Percentiles rank a stretch among this genome's conserved stretches.
Evolutionary conservation across 2,797 vertebrate species (phyloP).

Genomic region (Rhinichthys osculus): DNA sequence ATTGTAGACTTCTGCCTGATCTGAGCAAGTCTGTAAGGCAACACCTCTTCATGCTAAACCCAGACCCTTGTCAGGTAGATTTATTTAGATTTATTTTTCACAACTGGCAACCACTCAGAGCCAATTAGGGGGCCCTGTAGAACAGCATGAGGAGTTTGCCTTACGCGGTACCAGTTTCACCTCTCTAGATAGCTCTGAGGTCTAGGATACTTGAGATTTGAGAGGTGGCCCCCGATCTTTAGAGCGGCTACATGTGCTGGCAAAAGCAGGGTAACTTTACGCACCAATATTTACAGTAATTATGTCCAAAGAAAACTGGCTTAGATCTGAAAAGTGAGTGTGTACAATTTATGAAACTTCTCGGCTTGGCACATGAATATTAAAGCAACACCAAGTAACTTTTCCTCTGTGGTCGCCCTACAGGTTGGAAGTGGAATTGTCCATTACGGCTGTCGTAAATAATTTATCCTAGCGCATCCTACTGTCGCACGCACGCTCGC

Average conservation of each 20-base stretch:
- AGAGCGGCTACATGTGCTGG: conserved; percentile 25
- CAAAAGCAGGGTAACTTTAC: background rate
- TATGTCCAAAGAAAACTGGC: background rate
- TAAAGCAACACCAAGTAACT: background rate
- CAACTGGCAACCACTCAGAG: conserved; percentile 36
- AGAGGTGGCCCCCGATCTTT: conserved; percentile 53
- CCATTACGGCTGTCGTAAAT: no score
- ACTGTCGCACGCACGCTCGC: no score
- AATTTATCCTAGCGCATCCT: no score
- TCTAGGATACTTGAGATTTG: conserved; percentile 61
- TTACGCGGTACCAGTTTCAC: background rate
- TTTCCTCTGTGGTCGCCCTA: no score
- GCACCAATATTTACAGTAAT: background rate
- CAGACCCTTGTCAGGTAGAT: conserved; percentile 48
- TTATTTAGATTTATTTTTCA: conserved; percentile 40
- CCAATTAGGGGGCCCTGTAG: background rate
- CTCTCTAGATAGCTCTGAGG: conserved; percentile 29
- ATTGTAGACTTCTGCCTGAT: background rate
- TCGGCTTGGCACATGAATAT: background rate
- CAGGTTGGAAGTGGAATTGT: no score
- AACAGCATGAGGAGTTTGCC: background rate
- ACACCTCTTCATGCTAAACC: conserved; percentile 27
- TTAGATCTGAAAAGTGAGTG: background rate
- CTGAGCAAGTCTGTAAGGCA: conserved; percentile 39
- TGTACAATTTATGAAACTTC: background rate